Evolutionary conservation across 2,888 invertebrate species (phyloP).

Genomic region (Lamproptera curius): DNA sequence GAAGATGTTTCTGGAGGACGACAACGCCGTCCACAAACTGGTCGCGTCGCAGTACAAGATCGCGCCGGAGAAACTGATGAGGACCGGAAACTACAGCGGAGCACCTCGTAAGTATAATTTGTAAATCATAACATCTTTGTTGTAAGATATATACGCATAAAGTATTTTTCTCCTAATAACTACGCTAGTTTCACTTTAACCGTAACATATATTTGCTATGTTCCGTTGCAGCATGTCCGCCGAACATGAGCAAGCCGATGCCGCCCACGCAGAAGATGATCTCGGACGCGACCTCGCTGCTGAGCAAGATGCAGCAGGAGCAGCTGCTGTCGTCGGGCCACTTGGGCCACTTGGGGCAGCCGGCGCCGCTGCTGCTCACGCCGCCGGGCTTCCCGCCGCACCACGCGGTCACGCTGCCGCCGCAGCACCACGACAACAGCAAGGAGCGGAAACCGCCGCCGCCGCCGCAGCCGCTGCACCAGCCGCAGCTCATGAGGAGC

Average conservation of each 20-base stretch:
- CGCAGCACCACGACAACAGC: constrained; percentile 79
- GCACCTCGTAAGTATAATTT: constrained; percentile 82
- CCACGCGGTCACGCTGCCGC: constrained; percentile 83
- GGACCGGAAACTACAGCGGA: constrained; percentile 95
- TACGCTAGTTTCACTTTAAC: no score
- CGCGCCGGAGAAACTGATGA: constrained; percentile 97
- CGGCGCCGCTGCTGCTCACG: constrained; percentile 83
- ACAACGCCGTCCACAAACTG: constrained; percentile 95
- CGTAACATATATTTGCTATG: no score
- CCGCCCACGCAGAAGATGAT: constrained; percentile 88
- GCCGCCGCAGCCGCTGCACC: constrained; percentile 80
- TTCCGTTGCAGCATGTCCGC: constrained; percentile 78
- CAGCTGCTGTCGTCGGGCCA: constrained; percentile 79
- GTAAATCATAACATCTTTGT: constrained; percentile 22
- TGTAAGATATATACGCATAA: no score
- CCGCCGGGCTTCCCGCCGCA: constrained; percentile 88
- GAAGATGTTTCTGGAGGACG: constrained; percentile 98
- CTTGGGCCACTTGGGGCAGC: constrained; percentile 72
- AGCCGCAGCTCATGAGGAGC: constrained; percentile 82
- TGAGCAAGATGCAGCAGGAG: constrained; percentile 85
- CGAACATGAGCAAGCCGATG: constrained; percentile 85
- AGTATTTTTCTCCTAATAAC: no score
- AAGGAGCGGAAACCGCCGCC: constrained; percentile 76
- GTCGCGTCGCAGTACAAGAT: constrained; percentile 99
- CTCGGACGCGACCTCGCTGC: constrained; percentile 81